Conservation (phyloP, 1,140 invertebrate species). For the Coptotermes formosanus region DNA sequence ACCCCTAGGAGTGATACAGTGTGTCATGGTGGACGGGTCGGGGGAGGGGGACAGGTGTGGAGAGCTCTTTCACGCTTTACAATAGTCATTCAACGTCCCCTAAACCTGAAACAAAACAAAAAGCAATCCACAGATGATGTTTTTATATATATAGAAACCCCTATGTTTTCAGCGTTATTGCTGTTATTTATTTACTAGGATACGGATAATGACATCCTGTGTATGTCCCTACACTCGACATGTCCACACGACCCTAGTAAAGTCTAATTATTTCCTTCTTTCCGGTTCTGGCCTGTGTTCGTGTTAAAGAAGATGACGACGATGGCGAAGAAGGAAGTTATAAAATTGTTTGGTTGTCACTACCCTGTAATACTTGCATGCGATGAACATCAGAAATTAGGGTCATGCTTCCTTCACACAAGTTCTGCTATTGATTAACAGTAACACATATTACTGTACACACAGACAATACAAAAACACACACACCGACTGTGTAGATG, state of each 20-base stretch:
- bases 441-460: not conserved
- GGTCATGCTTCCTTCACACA: not conserved
- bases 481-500: not conserved
- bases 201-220: conserved; percentile 26
- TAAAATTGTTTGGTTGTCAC: conserved; percentile 1
- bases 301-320: not conserved
- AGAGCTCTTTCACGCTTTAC: conserved; percentile 26
- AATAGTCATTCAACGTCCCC: conserved; percentile 7
- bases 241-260: conserved; percentile 5
- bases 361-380: not conserved
- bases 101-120: not conserved
- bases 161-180: conserved; percentile 22
- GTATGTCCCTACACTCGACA: not conserved
- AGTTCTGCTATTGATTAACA: not conserved
- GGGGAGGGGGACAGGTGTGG: conserved; percentile 20
- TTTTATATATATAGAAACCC: not conserved
- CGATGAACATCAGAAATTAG: conserved; percentile 6
- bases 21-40: not conserved
- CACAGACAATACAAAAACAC: not conserved
- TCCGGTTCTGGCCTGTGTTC: not conserved
- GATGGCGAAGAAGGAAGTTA: not conserved
- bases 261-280: conserved; percentile 27
- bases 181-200: conserved; percentile 21
- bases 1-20: conserved; percentile 13
- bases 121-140: conserved; percentile 12